phyloP scores from a whole-genome alignment of 2,888 invertebrate genomes.

The Clepsis dumicolana region DNA sequence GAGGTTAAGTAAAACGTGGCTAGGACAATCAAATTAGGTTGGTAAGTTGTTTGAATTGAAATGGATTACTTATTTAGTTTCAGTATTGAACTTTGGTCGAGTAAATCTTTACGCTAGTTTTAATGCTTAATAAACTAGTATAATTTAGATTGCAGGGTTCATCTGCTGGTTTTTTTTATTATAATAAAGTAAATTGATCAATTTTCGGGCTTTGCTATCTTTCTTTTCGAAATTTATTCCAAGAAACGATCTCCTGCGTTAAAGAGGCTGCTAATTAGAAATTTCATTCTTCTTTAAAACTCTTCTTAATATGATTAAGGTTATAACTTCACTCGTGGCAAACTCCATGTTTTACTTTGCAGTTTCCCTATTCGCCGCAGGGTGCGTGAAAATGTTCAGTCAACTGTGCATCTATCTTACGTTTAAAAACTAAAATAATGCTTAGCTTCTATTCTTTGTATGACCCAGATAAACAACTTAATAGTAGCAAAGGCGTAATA shows the following conservation, averaged over 20 bases:
- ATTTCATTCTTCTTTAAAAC: too few relatives aligned
- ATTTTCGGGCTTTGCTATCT: too few relatives aligned
- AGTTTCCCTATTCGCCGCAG: background rate
- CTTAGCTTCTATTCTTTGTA: background rate
- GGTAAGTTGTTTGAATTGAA: conserved; percentile 22
- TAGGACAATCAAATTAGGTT: conserved; percentile 31
- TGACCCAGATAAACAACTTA: conserved; percentile 20
- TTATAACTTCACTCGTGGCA: too few relatives aligned
- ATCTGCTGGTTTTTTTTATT: too few relatives aligned
- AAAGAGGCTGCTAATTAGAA: too few relatives aligned
- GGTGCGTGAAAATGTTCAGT: too few relatives aligned
- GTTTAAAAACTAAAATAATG: background rate
- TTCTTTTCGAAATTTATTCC: too few relatives aligned
- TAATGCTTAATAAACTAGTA: background rate
- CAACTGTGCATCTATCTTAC: background rate
- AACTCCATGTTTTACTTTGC: too few relatives aligned
- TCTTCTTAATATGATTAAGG: too few relatives aligned
- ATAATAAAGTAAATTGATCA: too few relatives aligned
- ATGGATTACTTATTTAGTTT: conserved; percentile 24
- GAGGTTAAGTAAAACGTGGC: conserved; percentile 30
- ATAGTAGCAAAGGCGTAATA: background rate
- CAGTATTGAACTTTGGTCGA: conserved; percentile 2
- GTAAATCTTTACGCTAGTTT: background rate
- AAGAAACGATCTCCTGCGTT: too few relatives aligned
- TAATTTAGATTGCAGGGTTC: too few relatives aligned